These are phyloP conservation scores for Gymnorhina tibicen DNA, from an alignment of 2,113 vertebrate species.

Conservation along the genomic window DNA sequence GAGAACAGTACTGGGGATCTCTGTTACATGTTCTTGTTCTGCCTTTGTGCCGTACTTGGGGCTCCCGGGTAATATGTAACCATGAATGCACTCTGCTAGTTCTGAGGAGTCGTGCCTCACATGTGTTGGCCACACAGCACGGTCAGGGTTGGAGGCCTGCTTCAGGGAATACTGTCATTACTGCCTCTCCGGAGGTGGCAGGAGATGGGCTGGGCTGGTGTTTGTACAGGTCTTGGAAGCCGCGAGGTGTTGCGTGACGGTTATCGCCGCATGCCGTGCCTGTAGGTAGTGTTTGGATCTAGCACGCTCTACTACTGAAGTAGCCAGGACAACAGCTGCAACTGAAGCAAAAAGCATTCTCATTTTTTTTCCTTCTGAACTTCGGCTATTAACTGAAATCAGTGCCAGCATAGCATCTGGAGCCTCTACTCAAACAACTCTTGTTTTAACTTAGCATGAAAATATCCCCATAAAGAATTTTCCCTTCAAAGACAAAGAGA, in stretches of 20 bases:
- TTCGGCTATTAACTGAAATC: constrained; percentile 29
- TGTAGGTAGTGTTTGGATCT: not conserved
- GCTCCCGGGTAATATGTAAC: not conserved
- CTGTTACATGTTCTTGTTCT: not conserved
- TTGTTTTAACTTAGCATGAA: constrained; percentile 15
- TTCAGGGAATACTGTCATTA: not conserved
- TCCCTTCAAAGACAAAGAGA: constrained; percentile 30
- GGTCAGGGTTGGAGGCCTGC: not conserved
- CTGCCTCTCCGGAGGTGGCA: constrained; percentile 5
- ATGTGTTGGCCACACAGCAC: not conserved
- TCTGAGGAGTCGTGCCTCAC: not conserved
- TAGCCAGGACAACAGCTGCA: constrained; percentile 50
- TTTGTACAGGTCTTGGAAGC: constrained; percentile 39
- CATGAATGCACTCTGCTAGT: not conserved
- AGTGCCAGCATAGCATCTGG: constrained; percentile 45
- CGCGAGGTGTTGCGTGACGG: not conserved
- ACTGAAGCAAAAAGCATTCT: constrained; percentile 8
- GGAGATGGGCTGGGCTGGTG: constrained; percentile 14
- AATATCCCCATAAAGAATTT: constrained; percentile 33
- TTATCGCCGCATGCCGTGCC: not conserved
- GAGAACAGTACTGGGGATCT: not conserved
- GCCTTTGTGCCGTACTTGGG: not conserved
- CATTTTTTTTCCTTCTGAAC: constrained; percentile 3
- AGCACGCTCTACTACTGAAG: constrained; percentile 11
- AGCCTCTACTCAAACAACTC: constrained; percentile 5